phyloP scores from a whole-genome alignment of 2,888 invertebrate species.

The Drosophila ezoana region DNA sequence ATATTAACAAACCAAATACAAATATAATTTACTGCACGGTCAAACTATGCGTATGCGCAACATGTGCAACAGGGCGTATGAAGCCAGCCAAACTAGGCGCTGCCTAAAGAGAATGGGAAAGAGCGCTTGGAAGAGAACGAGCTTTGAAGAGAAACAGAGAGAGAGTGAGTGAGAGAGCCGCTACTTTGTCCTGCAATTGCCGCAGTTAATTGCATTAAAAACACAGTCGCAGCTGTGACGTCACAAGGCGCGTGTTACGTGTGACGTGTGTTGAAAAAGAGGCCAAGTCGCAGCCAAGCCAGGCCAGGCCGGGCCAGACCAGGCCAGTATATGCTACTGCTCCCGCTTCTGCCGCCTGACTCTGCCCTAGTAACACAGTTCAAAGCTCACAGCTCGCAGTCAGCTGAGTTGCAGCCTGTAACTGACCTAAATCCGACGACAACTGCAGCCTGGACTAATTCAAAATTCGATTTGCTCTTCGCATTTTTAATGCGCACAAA shows the following conservation, averaged over 20 bases:
- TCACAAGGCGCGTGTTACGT: slow-evolving; percentile 47
- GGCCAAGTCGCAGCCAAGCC: slow-evolving; percentile 45
- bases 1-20: slow-evolving; percentile 45
- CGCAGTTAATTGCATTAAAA: slow-evolving; percentile 63
- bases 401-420: slow-evolving; percentile 52
- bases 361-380: slow-evolving; percentile 75
- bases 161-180: slow-evolving; percentile 4
- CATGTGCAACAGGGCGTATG: slow-evolving; percentile 69
- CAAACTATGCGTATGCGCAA: slow-evolving; percentile 47
- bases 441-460: slow-evolving; percentile 30
- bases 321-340: slow-evolving; percentile 1
- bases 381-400: slow-evolving; percentile 20
- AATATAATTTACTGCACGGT: slow-evolving; percentile 3
- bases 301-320: slow-evolving; percentile 6
- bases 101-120: slow-evolving; percentile 26
- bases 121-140: slow-evolving; percentile 4
- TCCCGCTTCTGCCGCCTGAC: slow-evolving; percentile 27
- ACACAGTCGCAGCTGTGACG: slow-evolving; percentile 59
- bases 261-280: slow-evolving; percentile 63
- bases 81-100: slow-evolving; percentile 2
- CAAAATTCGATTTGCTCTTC: slow-evolving; percentile 32
- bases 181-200: slow-evolving; percentile 28
- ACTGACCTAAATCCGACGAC: slow-evolving; percentile 68
- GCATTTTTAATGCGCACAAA: slow-evolving; percentile 31
- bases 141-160: slow-evolving; percentile 48